A percentile compares a stretch with the other conserved stretches of the same genome.
phyloP scores from a whole-genome alignment of 2,888 invertebrate genomes.

The Yponomeuta cagnagella region DNA sequence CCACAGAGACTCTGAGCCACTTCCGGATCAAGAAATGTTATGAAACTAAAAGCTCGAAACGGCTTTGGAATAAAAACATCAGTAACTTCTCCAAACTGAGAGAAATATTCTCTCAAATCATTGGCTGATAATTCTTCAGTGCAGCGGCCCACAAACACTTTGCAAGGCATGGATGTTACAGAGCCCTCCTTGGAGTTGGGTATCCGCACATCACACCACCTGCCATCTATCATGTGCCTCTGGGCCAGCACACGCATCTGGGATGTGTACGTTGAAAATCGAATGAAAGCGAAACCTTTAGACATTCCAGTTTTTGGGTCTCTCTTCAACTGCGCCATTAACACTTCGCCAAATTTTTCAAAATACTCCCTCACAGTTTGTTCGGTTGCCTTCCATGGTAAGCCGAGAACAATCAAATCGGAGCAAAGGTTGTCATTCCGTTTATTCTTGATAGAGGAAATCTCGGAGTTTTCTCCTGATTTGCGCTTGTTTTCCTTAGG shows the following conservation, averaged over 20 bases:
- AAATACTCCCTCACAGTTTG: slow-evolving; percentile 97
- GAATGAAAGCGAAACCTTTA: slow-evolving; percentile 98
- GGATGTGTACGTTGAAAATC: slow-evolving; percentile 95
- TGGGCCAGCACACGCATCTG: slow-evolving; percentile 96
- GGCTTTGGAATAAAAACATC: slow-evolving; percentile 94
- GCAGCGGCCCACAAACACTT: slow-evolving; percentile 90
- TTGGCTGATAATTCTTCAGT: slow-evolving; percentile 88
- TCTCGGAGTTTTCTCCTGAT: slow-evolving; percentile 90
- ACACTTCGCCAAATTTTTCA: slow-evolving; percentile 96
- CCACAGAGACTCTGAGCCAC: slow-evolving; percentile 87
- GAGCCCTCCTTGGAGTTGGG: slow-evolving; percentile 93
- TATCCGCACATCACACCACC: slow-evolving; percentile 99
- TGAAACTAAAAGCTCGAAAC: slow-evolving; percentile 88
- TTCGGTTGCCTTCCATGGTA: slow-evolving; percentile 98
- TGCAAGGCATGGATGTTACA: slow-evolving; percentile 83
- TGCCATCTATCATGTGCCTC: slow-evolving; percentile 96
- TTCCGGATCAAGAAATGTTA: slow-evolving; percentile 88
- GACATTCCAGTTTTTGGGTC: slow-evolving; percentile 94
- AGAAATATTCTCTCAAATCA: slow-evolving; percentile 86
- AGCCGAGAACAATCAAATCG: slow-evolving; percentile 97
- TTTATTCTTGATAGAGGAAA: slow-evolving; percentile 94
- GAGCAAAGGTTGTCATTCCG: slow-evolving; percentile 95
- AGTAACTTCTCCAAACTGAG: slow-evolving; percentile 87
- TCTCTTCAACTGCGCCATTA: slow-evolving; percentile 98
- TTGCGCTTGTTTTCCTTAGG: slow-evolving; percentile 96